Evolutionary conservation across 2,888 invertebrate genomes (phyloP), one percentile per base, ranked within the genome.

Genomic region (Caenorhabditis sulstoni): DNA sequence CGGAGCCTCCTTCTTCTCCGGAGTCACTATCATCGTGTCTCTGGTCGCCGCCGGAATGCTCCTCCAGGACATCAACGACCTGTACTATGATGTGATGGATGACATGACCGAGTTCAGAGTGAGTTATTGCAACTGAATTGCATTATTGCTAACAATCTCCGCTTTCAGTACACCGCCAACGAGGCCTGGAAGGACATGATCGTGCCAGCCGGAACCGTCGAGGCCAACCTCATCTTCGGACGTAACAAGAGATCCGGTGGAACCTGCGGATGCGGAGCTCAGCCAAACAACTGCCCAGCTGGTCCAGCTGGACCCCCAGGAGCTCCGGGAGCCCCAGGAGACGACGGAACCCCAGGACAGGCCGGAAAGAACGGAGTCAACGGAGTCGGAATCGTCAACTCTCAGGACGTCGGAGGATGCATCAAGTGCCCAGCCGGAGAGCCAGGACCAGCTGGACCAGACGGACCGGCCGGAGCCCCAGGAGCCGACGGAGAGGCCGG

Each of bases 91-190:
- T 45, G 85, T 85, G 49, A 81, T 86, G 82, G 83, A 79, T 64
- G 86, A 86, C 57, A 84, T 86, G 85, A 70, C 73, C 41, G 86
- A 86, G 74, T 86, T 86, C 84, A 84, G 81, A 77, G 85, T 86
- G 23, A 79, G 83, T 14, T 14, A 3, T 29, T 5, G 29, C 4
- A 29, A n/a, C n/a, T n/a, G n/a, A n/a, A n/a, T n/a, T n/a, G n/a
- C n/a, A n/a, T n/a, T n/a, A n/a, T n/a, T n/a, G n/a, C n/a, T n/a
- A n/a, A n/a, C n/a, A n/a, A n/a, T n/a, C n/a, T n/a, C n/a, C n/a
- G n/a, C n/a, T 81, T 82, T 58, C 41, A 83, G 83, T 79, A 67
- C 78, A 67, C 81, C 45, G 81, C 85, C 75, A 82, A 85, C 71
- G 79, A 80, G n/a, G 85, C 85, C 61, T 85, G 85, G 85, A 81